Evolutionary conservation across 2,888 invertebrate genomes (phyloP).

Genomic region (Diarsia dahlii): DNA sequence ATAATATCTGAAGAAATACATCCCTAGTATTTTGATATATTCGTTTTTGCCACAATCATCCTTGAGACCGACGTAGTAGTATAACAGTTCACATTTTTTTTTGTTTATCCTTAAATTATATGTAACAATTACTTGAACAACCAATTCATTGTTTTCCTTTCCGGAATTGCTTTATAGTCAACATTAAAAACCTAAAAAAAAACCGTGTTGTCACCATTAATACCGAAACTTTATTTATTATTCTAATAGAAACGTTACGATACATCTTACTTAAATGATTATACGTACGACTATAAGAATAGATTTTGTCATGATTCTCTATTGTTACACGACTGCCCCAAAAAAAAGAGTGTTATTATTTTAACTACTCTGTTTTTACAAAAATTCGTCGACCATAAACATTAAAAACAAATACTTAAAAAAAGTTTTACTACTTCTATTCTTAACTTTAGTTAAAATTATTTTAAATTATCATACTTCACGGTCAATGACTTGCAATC

Average conservation of each 20-base stretch:
- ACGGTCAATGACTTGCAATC: constrained; percentile 13
- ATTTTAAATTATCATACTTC: constrained; percentile 6
- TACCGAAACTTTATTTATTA: no score
- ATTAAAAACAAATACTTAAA: not conserved
- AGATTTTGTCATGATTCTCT: not conserved
- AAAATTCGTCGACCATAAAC: not conserved
- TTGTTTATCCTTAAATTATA: not conserved
- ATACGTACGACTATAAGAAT: no score
- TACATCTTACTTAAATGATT: no score
- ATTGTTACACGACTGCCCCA: no score
- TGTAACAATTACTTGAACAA: not conserved
- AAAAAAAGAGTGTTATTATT: no score
- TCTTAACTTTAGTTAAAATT: not conserved
- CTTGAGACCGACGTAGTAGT: not conserved
- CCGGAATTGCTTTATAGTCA: not conserved
- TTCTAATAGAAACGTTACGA: no score
- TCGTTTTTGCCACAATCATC: not conserved
- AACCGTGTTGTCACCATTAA: no score
- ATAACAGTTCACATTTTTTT: not conserved
- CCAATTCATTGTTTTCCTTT: not conserved
- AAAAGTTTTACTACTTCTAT: not conserved
- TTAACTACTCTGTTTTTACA: not conserved
- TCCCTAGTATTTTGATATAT: no score
- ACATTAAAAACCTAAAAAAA: not conserved
- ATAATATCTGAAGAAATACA: not conserved